Conservation (phyloP, 2,113 vertebrate species). For the Cheilinus undulatus region DNA sequence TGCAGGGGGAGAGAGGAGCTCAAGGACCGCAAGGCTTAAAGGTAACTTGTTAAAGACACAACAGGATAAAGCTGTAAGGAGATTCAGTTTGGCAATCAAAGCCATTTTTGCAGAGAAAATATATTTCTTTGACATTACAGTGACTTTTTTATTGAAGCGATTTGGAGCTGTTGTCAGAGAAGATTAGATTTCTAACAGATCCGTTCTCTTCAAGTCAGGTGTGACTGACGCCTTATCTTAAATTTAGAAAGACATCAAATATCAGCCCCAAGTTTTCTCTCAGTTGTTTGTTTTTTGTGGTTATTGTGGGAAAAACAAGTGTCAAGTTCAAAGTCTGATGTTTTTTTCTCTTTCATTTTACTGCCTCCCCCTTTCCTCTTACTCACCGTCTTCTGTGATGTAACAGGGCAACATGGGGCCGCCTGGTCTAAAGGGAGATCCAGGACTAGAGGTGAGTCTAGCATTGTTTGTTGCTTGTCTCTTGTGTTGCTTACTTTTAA, state of each 20-base stretch:
- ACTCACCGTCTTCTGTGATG: constrained; percentile 65
- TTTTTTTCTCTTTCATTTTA: not conserved
- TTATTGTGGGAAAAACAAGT: not conserved
- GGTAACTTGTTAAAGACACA: constrained; percentile 79
- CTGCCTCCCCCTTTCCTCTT: not conserved
- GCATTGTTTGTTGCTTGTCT: constrained; percentile 19
- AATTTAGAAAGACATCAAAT: constrained; percentile 13
- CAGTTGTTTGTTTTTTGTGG: not conserved
- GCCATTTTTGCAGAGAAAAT: constrained; percentile 4
- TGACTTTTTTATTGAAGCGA: not conserved
- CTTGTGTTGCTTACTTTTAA: constrained; percentile 1
- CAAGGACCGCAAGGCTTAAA: constrained; percentile 87
- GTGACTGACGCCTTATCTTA: not conserved
- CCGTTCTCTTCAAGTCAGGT: too few relatives aligned
- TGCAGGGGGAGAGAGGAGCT: constrained; percentile 86
- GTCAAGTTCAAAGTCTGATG: not conserved
- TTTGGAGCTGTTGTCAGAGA: constrained; percentile 2
- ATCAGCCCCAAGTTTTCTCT: not conserved
- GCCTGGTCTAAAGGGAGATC: constrained; percentile 86
- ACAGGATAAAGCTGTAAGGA: not conserved
- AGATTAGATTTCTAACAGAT: too few relatives aligned
- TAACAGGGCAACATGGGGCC: constrained; percentile 86
- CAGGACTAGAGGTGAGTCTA: constrained; percentile 86
- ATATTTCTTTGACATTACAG: not conserved
- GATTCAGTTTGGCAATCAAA: not conserved